Evolutionary conservation across 2,113 vertebrate species (phyloP).

Genomic region (Phylloscopus trochiloides): DNA sequence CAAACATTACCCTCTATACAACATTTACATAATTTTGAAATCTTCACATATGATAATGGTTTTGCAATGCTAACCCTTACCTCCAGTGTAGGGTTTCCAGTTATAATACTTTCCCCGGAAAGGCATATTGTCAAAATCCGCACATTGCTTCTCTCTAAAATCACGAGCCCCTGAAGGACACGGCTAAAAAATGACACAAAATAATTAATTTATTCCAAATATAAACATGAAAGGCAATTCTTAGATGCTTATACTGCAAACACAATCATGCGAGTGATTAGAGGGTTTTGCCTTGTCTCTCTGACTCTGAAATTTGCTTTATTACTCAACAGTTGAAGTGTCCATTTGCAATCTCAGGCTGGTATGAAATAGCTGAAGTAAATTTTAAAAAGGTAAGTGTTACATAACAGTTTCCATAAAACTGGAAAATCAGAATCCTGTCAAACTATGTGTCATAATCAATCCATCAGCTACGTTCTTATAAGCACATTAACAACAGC

Average conservation of each 20-base stretch:
- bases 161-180: constrained; percentile 89
- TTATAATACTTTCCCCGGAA: constrained; percentile 98
- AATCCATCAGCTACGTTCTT: constrained; percentile 26
- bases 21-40: not conserved
- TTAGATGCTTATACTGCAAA: not conserved
- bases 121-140: constrained; percentile 94
- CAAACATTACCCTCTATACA: not conserved
- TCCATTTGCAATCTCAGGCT: not conserved
- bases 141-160: constrained; percentile 97
- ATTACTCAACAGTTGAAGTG: not conserved
- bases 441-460: constrained; percentile 14
- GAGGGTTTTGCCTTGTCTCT: not conserved
- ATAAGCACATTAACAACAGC: constrained; percentile 46
- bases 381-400: constrained; percentile 54
- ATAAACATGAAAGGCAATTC: not conserved
- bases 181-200: constrained; percentile 75
- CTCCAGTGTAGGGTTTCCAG: constrained; percentile 99
- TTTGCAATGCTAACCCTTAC: constrained; percentile 73
- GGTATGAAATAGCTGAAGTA: constrained; percentile 35
- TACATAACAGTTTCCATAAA: constrained; percentile 29
- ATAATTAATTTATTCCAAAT: constrained; percentile 38
- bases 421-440: constrained; percentile 12
- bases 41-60: not conserved
- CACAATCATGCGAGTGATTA: not conserved
- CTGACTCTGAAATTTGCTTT: not conserved